Conservation (phyloP, 2,797 vertebrate genomes). For the Notamacropus eugenii region DNA sequence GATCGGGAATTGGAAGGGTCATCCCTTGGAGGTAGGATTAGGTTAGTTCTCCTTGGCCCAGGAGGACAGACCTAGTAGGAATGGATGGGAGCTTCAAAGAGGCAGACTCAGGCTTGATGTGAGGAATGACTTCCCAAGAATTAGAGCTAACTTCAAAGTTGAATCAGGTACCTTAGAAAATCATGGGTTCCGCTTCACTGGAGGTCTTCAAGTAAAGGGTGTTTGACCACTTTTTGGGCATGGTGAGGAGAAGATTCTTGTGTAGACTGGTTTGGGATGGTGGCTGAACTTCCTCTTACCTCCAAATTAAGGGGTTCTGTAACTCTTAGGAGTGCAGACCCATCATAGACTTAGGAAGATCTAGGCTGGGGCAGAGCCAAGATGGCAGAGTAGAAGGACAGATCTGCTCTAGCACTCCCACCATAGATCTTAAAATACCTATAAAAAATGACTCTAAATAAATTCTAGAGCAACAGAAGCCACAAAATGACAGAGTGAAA, state of each 20-base stretch:
- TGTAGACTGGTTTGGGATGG: not conserved
- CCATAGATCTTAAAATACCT: too few species aligned
- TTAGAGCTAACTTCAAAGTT: not conserved
- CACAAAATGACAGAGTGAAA: too few species aligned
- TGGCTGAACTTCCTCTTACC: not conserved
- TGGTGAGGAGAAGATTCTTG: not conserved
- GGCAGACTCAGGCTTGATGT: not conserved
- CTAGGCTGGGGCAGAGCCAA: not conserved
- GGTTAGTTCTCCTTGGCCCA: not conserved
- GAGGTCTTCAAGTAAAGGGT: not conserved
- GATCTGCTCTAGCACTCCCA: too few species aligned
- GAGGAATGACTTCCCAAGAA: not conserved
- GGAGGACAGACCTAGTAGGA: not conserved
- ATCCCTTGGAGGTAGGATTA: not conserved
- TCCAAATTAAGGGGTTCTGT: not conserved
- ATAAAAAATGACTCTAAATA: too few species aligned
- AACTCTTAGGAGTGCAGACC: not conserved
- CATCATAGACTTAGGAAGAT: not conserved
- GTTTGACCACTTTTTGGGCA: not conserved
- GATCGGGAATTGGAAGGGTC: not conserved
- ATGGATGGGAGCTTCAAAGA: not conserved
- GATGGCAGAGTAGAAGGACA: too few species aligned
- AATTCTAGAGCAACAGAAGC: too few species aligned
- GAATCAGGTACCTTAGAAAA: not conserved
- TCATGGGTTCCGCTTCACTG: not conserved